Evolutionary conservation across 1,140 invertebrate genomes (phyloP), one percentile per base, ranked within the genome.

Genomic region (Brachionus plicatilis): DNA sequence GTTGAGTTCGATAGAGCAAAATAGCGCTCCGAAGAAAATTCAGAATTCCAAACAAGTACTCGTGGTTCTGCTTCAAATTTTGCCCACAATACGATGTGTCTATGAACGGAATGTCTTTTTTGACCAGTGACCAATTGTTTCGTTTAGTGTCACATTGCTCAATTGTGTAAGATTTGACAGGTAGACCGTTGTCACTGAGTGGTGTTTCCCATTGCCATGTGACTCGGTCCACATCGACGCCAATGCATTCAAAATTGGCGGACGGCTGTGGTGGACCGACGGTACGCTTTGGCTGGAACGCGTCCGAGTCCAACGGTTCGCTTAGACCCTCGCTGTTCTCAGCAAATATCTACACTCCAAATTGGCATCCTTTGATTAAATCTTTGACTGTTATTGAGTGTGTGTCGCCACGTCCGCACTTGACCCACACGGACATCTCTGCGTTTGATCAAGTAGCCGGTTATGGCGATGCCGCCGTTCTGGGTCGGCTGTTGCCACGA

Each of bases 11-110:
- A 91, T 68, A 92, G 92, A 76, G 92, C 92, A 43, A 92, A 87
- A 76, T 92, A 91, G 84, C 92, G 91, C 80, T 90, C 87, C 85
- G 91, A 90, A 78, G 91, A 91, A n/a, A 92, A 93, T 7, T 93
- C 93, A 83, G 94, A 93, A 97, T 94, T 84, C 96, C 92, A 92
- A 98, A 98, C 88, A 98, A 96, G 87, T 98, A 98, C 66, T 94
- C 93, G 86, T 92, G 92, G 56, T 95, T 95, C 89, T 97, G 95
- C 37, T 93, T 93, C 56, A 98, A 91, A 88, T 96, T 95, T 87
- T 94, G 93, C 0, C 96, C 94, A 0, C 94, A 95, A 88, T 95
- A 96, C 85, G 93, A 94, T 0, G 94, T 95, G 33, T 65, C 85
- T 80, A 33, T 70, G 20, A 87, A 95, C 1, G 95, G 94, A 41